Base-by-base conservation (phyloP, 2,113 vertebrate genomes). In the Lota lota region DNA sequence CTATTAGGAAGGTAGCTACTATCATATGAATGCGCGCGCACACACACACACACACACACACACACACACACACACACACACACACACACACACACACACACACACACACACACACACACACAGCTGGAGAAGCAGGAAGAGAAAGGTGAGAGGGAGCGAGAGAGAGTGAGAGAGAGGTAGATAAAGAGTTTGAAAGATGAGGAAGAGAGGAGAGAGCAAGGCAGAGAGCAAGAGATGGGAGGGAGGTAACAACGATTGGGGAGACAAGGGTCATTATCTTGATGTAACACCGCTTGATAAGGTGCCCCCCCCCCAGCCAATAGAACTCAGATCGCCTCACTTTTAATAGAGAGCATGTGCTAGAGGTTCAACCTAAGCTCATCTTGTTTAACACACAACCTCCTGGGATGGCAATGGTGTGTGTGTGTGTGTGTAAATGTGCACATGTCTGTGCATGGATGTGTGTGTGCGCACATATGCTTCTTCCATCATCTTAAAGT, bases 291-390 rank as follows among this genome's bases (percentile, higher is more conserved):
- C 70, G 85, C 81, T 85, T 81, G 77, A 76, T 69, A 65, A 79
- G 72, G 68, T 14, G 40, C 40, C 40, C 40, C 40, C 40, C 11
- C 40, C 40, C 40, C 40, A 84, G 86, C 88, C 68, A 92, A 89
- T 16, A 74, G 77, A 77, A 84, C 86, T 85, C 77, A 77, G 76
- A 79, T 74, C 87, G 36, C 73, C 81, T 79, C 88, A 80, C 69
- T 87, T 89, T 83, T 89, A 90, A 89, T 86, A 6, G 74, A 92
- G 87, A 91, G 88, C 89, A 91, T 75, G 88, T 69, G 74, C 79
- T 81, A 63, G 79, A 79, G 74, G 75, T 50, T 75, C 85, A 83
- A 75, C 75, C 67, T 73, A 79, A 82, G 66, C 86, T 84, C 88
- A 85, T 83, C 84, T 82, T 78, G 74, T 87, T 78, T 70, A 80